phyloP scores from a whole-genome alignment of 1,140 invertebrate species.

The Choristoneura fumiferana region DNA sequence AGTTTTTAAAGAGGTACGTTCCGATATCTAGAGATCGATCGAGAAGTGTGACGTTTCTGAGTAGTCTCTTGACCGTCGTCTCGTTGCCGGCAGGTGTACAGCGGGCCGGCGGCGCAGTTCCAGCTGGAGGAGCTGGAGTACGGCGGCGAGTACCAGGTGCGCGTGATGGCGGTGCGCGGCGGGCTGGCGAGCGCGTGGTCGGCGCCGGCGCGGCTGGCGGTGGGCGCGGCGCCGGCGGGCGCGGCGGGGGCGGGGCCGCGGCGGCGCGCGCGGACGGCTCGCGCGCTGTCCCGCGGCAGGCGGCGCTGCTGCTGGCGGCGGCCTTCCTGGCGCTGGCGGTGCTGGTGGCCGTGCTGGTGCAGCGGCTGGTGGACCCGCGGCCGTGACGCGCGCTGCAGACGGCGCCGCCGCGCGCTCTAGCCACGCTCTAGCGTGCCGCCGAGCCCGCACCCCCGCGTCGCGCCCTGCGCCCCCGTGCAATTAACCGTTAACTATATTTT shows the following conservation, averaged over 20 bases:
- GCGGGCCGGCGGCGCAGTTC: slow-evolving; percentile 83
- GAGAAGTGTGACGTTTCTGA: no score
- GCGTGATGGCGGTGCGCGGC: slow-evolving; percentile 86
- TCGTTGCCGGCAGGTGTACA: slow-evolving; percentile 81
- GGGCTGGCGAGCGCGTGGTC: slow-evolving; percentile 84
- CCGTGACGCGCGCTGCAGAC: slow-evolving; percentile 55
- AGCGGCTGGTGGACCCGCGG: slow-evolving; percentile 71
- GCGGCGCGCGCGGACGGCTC: slow-evolving; percentile 34
- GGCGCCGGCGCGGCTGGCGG: slow-evolving; percentile 77
- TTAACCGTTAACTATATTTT: neutral
- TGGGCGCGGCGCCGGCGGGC: slow-evolving; percentile 37
- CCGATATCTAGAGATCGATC: no score
- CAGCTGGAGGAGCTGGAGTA: slow-evolving; percentile 83
- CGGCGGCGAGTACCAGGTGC: slow-evolving; percentile 84
- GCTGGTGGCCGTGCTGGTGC: slow-evolving; percentile 81
- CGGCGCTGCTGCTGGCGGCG: slow-evolving; percentile 81
- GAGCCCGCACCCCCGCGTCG: neutral
- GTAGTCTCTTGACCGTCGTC: neutral
- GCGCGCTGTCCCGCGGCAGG: slow-evolving; percentile 81
- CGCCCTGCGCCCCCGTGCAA: slow-evolving; percentile 4
- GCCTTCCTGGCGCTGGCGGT: slow-evolving; percentile 82
- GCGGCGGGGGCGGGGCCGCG: slow-evolving; percentile 26
- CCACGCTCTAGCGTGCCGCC: slow-evolving; percentile 35
- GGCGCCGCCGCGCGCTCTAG: slow-evolving; percentile 48
- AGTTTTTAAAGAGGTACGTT: slow-evolving; percentile 55